Conservation (phyloP, 1,140 invertebrate genomes). For the Papilio helenus region DNA sequence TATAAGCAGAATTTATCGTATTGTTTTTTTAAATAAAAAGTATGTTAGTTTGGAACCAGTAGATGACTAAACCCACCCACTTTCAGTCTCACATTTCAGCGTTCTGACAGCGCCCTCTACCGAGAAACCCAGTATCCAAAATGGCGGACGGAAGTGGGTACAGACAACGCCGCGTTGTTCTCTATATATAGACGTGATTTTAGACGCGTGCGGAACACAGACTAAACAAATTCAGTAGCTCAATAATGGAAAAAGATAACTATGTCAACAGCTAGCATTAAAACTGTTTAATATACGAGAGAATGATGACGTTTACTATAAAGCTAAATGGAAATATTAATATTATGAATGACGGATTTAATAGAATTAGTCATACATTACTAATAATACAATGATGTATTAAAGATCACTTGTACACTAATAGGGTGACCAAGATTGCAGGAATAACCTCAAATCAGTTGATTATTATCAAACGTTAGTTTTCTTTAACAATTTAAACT, state of each 20-base stretch:
- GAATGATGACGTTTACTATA: not conserved
- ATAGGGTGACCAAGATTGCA: not conserved
- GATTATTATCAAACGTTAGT: too few relatives aligned
- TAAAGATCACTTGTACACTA: not conserved
- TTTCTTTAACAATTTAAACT: not conserved
- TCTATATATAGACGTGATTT: conserved; percentile 56
- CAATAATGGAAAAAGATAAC: conserved; percentile 19
- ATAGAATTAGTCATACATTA: conserved; percentile 16
- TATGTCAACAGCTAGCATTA: conserved; percentile 30
- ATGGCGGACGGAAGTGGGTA: conserved; percentile 60
- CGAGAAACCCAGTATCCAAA: conserved; percentile 36
- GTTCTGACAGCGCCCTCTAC: conserved; percentile 23
- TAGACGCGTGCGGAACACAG: conserved; percentile 41
- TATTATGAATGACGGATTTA: conserved; percentile 12
- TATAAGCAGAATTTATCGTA: not conserved
- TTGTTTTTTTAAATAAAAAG: not conserved
- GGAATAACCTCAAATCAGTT: too few relatives aligned
- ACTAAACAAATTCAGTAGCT: conserved; percentile 13
- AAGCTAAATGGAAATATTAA: not conserved
- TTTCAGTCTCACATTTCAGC: conserved; percentile 32
- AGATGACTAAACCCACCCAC: conserved; percentile 23
- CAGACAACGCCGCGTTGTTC: conserved; percentile 54
- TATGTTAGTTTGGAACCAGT: not conserved
- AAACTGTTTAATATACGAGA: not conserved
- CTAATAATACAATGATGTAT: not conserved